Conservation (phyloP, 1,140 invertebrate genomes). For the Nylanderia fulva region DNA sequence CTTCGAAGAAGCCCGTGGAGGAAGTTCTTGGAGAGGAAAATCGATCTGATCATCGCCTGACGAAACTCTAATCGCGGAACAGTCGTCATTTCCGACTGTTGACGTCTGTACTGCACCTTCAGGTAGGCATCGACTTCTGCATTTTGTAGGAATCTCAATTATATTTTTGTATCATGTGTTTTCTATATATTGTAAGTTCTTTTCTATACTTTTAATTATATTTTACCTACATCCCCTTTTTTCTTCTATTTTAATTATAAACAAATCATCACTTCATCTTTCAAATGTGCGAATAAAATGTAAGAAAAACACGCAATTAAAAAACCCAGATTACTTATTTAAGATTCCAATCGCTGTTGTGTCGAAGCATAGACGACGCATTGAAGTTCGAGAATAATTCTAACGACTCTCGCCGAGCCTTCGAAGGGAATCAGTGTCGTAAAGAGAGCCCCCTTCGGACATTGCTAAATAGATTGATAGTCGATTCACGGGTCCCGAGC, state of each 20-base stretch:
- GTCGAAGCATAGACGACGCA: not conserved
- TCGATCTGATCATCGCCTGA: not conserved
- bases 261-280: not conserved
- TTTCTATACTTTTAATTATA: not conserved
- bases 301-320: too few relatives aligned
- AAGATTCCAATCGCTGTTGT: not conserved
- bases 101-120: constrained; percentile 1
- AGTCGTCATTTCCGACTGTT: not conserved
- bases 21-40: not conserved
- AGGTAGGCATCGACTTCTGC: constrained; percentile 15
- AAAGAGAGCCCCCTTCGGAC: constrained; percentile 74
- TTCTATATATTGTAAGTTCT: not conserved
- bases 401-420: constrained; percentile 7
- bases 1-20: constrained; percentile 5
- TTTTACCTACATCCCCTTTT: not conserved
- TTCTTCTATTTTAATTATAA: not conserved
- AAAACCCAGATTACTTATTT: too few relatives aligned
- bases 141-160: not conserved
- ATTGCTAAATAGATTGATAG: constrained; percentile 84
- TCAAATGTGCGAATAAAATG: not conserved
- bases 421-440: constrained; percentile 14
- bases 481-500: constrained; percentile 80
- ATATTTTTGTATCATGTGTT: not conserved
- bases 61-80: constrained; percentile 32
- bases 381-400: constrained; percentile 31